Evolutionary conservation across 2,888 invertebrate genomes (phyloP).

Genomic region (Amblyteles armatorius): DNA sequence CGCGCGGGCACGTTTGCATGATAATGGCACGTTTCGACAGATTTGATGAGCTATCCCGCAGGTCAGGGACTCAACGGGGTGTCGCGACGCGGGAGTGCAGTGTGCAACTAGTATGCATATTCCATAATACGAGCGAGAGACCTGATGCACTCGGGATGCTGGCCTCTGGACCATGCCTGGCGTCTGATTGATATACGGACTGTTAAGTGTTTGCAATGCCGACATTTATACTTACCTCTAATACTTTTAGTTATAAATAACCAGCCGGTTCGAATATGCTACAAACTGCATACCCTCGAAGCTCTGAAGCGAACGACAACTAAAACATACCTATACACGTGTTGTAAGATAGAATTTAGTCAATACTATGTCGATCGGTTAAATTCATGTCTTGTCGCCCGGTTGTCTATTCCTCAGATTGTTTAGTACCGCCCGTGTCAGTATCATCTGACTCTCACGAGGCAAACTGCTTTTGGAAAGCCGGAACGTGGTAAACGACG

Average conservation of each 20-base stretch:
- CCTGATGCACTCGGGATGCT: conserved; percentile 48
- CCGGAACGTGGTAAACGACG: conserved; percentile 25
- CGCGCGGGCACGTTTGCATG: conserved; percentile 60
- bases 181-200: conserved; percentile 85
- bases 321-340: not conserved
- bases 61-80: conserved; percentile 72
- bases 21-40: conserved; percentile 73
- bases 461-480: conserved; percentile 35
- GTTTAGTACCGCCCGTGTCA: conserved; percentile 39
- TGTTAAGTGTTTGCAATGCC: conserved; percentile 84
- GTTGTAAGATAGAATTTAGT: not conserved
- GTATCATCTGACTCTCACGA: conserved; percentile 46
- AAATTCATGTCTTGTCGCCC: conserved; percentile 46
- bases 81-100: conserved; percentile 71
- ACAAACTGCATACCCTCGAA: conserved; percentile 61
- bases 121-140: conserved; percentile 36
- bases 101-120: conserved; percentile 30
- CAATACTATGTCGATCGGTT: not conserved
- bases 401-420: conserved; percentile 45
- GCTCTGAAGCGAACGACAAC: conserved; percentile 45
- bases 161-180: conserved; percentile 69
- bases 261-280: conserved; percentile 77
- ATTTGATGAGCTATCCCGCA: conserved; percentile 70
- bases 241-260: conserved; percentile 84
- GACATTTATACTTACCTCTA: conserved; percentile 84